Conservation (phyloP, 1,140 invertebrate species). For the Dreissena rostriformis region DNA sequence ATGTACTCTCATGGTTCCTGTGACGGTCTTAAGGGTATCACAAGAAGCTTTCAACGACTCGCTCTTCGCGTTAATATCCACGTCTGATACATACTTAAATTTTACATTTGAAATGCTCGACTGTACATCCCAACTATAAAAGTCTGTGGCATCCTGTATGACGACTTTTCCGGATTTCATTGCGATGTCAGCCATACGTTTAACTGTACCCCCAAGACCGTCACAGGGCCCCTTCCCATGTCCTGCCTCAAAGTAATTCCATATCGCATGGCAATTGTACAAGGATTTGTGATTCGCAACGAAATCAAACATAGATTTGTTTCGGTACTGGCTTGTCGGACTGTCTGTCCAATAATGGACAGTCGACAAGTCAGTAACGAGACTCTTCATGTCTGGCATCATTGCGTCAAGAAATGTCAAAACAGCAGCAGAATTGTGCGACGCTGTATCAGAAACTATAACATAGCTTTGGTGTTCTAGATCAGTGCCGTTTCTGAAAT, state of each 20-base stretch:
- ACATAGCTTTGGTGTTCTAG: slow-evolving; percentile 46
- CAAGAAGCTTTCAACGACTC: not conserved
- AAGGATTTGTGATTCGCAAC: slow-evolving; percentile 49
- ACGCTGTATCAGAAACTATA: slow-evolving; percentile 23
- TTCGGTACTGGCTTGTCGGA: too few species aligned
- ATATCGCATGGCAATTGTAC: too few species aligned
- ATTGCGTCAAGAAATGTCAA: too few species aligned
- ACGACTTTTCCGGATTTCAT: slow-evolving; percentile 38
- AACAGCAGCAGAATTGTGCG: slow-evolving; percentile 39
- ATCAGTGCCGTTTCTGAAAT: slow-evolving; percentile 14
- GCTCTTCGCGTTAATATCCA: slow-evolving; percentile 5
- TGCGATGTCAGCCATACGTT: slow-evolving; percentile 53
- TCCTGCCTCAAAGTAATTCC: too few species aligned
- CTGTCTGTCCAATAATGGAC: too few species aligned
- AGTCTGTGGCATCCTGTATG: slow-evolving; percentile 61
- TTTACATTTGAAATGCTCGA: slow-evolving; percentile 11
- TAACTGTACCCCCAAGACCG: too few species aligned
- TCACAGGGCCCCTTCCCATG: too few species aligned
- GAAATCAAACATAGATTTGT: slow-evolving; percentile 44
- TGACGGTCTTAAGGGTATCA: slow-evolving; percentile 7
- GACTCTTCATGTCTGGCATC: too few species aligned
- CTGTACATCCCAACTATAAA: slow-evolving; percentile 44
- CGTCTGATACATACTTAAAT: slow-evolving; percentile 40
- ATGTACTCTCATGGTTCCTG: slow-evolving; percentile 56
- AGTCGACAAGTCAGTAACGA: slow-evolving; percentile 13